Percentiles rank a stretch among this genome's conserved stretches.
These are phyloP conservation scores for Lasioglossum zephyrum DNA, from an alignment of 2,888 invertebrate species.

Conservation along the genomic window DNA sequence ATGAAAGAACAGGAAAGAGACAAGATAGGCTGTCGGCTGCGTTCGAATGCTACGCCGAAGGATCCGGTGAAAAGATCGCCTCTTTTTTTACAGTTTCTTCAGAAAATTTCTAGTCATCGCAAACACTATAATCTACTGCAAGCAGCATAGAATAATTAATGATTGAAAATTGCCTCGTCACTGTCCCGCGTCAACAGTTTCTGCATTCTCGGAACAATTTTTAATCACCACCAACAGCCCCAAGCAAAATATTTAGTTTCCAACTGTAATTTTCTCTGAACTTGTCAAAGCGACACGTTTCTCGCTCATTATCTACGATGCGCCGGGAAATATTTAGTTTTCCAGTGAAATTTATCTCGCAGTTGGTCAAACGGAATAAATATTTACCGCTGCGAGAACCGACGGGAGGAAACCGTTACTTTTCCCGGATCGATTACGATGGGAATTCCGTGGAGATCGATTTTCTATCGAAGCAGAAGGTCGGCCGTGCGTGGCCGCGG, in stretches of 20 bases:
- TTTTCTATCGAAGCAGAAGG: neutral
- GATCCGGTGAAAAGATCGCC: neutral
- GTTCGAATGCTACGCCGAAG: neutral
- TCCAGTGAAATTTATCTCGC: neutral
- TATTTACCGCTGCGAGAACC: neutral
- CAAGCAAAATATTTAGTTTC: neutral
- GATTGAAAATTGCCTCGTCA: neutral
- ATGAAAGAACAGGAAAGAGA: neutral
- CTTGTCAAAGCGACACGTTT: neutral
- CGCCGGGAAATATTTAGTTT: neutral
- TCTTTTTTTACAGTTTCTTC: neutral
- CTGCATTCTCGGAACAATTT: neutral
- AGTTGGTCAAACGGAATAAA: neutral
- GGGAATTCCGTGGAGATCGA: neutral
- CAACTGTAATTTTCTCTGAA: neutral
- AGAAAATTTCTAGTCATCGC: neutral
- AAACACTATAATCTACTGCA: neutral
- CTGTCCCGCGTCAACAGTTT: neutral
- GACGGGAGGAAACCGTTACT: neutral
- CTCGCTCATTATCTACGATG: neutral
- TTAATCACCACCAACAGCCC: neutral
- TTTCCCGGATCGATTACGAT: neutral
- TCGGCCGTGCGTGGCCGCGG: constrained; percentile 8
- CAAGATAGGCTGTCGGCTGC: neutral
- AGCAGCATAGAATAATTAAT: neutral